Evolutionary conservation across 2,797 vertebrate species (phyloP).

Genomic region (Hyperoplus lanceolatus): DNA sequence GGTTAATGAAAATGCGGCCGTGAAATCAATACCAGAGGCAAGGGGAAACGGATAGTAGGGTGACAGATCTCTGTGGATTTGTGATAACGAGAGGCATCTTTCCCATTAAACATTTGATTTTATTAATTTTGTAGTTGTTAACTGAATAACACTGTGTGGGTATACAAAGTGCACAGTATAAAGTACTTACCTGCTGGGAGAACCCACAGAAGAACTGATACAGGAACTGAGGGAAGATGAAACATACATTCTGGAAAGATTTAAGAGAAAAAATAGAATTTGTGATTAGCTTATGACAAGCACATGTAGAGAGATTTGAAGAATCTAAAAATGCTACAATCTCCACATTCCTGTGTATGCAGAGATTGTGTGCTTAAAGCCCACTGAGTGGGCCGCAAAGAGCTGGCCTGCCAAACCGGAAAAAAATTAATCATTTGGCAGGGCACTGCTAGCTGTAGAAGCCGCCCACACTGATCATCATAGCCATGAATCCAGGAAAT

Average conservation of each 20-base stretch:
- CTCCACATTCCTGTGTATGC: constrained; percentile 71
- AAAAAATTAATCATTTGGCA: constrained; percentile 72
- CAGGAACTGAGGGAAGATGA: constrained; percentile 99
- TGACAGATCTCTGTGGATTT: not conserved
- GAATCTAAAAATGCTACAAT: constrained; percentile 68
- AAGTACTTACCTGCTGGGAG: constrained; percentile 94
- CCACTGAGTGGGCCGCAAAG: constrained; percentile 70
- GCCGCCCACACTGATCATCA: constrained; percentile 73
- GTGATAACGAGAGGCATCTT: not conserved
- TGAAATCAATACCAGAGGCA: not conserved
- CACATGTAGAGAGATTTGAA: constrained; percentile 52
- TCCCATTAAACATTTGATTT: not conserved
- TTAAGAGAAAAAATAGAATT: constrained; percentile 35
- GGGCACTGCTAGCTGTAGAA: constrained; percentile 56
- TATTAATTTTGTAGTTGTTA: not conserved
- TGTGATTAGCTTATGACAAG: constrained; percentile 63
- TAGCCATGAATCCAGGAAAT: constrained; percentile 66
- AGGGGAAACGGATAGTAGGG: not conserved
- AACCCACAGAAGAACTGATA: constrained; percentile 99
- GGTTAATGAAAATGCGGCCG: not conserved
- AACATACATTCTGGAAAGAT: constrained; percentile 95
- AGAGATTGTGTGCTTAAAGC: constrained; percentile 64
- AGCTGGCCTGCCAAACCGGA: constrained; percentile 65
- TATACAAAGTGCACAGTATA: not conserved
- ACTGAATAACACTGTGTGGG: not conserved